These are phyloP conservation scores for Diachasmimorpha longicaudata DNA, from an alignment of 1,140 invertebrate genomes.

Conservation along the genomic window DNA sequence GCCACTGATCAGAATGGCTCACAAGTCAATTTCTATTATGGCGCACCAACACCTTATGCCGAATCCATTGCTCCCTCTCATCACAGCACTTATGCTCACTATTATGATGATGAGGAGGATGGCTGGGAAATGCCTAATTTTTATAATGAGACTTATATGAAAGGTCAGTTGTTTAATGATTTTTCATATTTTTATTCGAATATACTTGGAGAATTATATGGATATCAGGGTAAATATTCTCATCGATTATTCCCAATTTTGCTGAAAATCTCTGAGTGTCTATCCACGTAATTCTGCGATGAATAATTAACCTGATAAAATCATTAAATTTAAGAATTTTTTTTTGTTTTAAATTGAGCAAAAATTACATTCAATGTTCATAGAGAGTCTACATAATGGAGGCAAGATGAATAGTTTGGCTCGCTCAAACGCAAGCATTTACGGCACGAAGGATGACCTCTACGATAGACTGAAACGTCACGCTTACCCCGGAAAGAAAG, in stretches of 20 bases:
- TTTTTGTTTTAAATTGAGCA: no score
- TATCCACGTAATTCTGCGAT: no score
- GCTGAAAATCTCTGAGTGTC: no score
- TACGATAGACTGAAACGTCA: conserved; percentile 95
- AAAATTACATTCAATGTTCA: background rate
- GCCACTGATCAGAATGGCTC: conserved; percentile 88
- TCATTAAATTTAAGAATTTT: background rate
- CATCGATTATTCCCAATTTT: no score
- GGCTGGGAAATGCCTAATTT: conserved; percentile 98
- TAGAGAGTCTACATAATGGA: conserved; percentile 82
- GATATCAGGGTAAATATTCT: no score
- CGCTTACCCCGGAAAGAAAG: conserved; percentile 96
- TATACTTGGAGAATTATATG: no score
- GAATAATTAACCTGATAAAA: background rate
- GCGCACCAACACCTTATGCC: conserved; percentile 88
- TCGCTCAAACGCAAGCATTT: conserved; percentile 90
- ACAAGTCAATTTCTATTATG: conserved; percentile 96
- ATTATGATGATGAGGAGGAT: conserved; percentile 92
- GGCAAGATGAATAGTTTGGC: conserved; percentile 90
- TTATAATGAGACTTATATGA: conserved; percentile 97
- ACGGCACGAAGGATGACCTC: conserved; percentile 94
- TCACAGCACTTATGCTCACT: conserved; percentile 94
- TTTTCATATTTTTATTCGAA: background rate
- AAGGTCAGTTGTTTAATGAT: conserved; percentile 63
- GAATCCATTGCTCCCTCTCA: conserved; percentile 94